Evolutionary conservation across 2,888 invertebrate genomes (phyloP), one percentile per base, ranked within the genome.

Genomic region (Resseliella maxima): DNA sequence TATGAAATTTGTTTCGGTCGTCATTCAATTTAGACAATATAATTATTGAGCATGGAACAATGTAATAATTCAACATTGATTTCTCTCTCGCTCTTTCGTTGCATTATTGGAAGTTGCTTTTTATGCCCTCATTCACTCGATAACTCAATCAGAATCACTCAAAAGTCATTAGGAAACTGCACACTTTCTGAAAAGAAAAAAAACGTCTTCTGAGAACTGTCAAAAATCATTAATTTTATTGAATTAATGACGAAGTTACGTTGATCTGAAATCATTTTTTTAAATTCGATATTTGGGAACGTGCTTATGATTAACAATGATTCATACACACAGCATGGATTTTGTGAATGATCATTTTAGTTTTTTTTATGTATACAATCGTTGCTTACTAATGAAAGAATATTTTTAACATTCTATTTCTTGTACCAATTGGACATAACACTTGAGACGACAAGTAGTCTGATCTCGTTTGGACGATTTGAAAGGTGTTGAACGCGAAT

Each of bases 1-100:
- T 72, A 72, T 31, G 72, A 72, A 72, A 72, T 72, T 72, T 72
- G 72, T 72, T 72, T 72, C 72, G 72, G 72, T 15, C 72, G 72
- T 72, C 72, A 72, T 72, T 72, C 72, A 72, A 72, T 72, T 72
- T 72, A 72, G 31, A 72, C 72, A 72, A 35, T 31, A 72, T 72
- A 72, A 72, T 72, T 72, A 72, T 15, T 72, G 72, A 2, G 72
- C 31, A 72, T 18, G 72, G 31, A 72, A 2, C 31, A 72, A 72
- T 72, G 72, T 72, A 35, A 31, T 31, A 72, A 72, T 31, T 72
- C 72, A 72, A 72, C 72, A 35, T 31, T n/a, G n/a, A n/a, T n/a
- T n/a, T n/a, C n/a, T n/a, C n/a, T n/a, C n/a, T n/a, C n/a, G n/a
- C n/a, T n/a, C n/a, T 72, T n/a, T 27, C 59, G 15, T 50, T 12